Evolutionary conservation across 2,888 invertebrate genomes (phyloP).

Genomic region (Cerceris ruficornis): DNA sequence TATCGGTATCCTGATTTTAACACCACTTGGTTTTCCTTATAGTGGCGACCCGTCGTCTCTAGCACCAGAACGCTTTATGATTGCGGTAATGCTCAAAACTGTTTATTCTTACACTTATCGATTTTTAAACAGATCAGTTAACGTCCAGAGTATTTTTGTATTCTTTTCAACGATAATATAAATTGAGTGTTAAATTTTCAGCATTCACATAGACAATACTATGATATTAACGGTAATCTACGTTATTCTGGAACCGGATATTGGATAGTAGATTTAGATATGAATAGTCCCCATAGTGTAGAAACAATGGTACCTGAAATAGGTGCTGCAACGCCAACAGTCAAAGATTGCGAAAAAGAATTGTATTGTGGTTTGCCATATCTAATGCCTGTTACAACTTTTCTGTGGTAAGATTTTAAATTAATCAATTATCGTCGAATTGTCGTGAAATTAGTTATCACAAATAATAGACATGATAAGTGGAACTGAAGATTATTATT

Average conservation of each 20-base stretch:
- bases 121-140: not conserved
- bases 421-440: not conserved
- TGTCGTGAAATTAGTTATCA: no score
- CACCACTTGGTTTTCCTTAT: conserved; percentile 90
- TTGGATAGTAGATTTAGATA: conserved; percentile 90
- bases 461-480: no score
- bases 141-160: not conserved
- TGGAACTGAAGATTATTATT: no score
- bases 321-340: conserved; percentile 81
- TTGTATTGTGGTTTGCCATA: conserved; percentile 92
- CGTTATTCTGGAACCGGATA: conserved; percentile 84
- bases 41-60: conserved; percentile 85
- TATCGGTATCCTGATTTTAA: conserved; percentile 84
- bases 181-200: conserved; percentile 67
- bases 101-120: not conserved
- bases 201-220: conserved; percentile 86
- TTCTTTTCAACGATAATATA: not conserved
- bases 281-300: conserved; percentile 86
- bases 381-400: conserved; percentile 88
- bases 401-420: conserved; percentile 83
- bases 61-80: conserved; percentile 89
- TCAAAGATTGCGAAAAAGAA: conserved; percentile 84
- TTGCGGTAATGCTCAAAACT: conserved; percentile 83
- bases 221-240: conserved; percentile 82
- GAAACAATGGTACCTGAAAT: conserved; percentile 84